Conservation (phyloP, 2,113 vertebrate species). For the human region DNA sequence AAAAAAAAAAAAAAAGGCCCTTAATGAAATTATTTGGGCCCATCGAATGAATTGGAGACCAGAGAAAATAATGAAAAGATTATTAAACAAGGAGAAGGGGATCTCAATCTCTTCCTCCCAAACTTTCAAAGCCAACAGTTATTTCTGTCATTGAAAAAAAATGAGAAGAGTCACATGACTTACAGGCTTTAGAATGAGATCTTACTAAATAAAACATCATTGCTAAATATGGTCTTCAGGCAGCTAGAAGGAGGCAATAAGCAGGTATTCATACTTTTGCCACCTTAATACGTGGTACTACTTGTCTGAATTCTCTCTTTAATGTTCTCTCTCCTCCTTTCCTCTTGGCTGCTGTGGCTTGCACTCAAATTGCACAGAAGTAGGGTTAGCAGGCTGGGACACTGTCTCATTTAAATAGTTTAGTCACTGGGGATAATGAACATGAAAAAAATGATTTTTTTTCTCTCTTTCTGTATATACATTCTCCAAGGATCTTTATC, state of each 20-base stretch:
- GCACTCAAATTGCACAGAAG: not conserved
- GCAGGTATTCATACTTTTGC: not conserved
- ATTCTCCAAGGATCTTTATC: not conserved
- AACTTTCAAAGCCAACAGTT: not conserved
- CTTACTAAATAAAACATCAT: not conserved
- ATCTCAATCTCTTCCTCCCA: not conserved
- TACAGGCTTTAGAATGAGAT: not conserved
- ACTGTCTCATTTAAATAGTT: not conserved
- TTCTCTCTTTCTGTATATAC: not conserved
- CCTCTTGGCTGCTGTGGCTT: not conserved
- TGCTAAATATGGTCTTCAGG: not conserved
- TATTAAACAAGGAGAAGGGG: not conserved
- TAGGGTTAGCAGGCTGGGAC: not conserved
- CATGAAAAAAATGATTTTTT: not conserved
- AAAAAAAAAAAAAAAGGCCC: not conserved
- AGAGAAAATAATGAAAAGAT: slow-evolving; percentile 24
- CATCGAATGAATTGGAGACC: not conserved
- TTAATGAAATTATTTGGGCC: not conserved
- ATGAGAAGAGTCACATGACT: not conserved
- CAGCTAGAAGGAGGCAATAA: not conserved
- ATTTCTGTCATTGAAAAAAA: not conserved
- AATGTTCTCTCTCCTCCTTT: not conserved
- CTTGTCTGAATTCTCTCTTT: slow-evolving; percentile 19
- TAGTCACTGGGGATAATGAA: not conserved
- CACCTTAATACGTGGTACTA: not conserved